Base-by-base conservation (phyloP, 2,797 vertebrate genomes). In the Melanogrammus aeglefinus region DNA sequence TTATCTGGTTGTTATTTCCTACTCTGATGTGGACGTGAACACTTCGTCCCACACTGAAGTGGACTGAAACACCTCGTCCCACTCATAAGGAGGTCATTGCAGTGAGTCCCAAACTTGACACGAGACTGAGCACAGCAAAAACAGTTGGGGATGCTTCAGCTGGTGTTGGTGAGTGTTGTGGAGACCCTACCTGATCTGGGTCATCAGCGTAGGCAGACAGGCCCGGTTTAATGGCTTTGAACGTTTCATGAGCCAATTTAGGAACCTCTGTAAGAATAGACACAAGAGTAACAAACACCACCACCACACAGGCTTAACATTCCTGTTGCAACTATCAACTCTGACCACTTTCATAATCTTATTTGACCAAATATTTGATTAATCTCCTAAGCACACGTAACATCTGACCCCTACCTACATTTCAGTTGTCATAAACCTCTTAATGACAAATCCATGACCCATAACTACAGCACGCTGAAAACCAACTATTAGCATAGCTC, bases 201-300 rank as follows among this genome's bases (percentile, higher is more conserved):
- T 97, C 94, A 70, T 98, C 97, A 0, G 96, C 96, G 21, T 97
- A 99, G 0, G 96, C 94, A 21, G 98, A 99, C 3, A 99, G 95
- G 29, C 97, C 98, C 0, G 98, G 98, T 83, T 96, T 94, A 88
- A 99, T 93, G 38, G 96, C 96, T 88, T 84, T 95, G 90, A 99
- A 99, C 0, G 94, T 96, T 89, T 98, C 97, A 0, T 94, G 93
- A 75, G 91, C 91, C 88, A 99, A 91, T 79, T 85, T 94, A 13
- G 95, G 97, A 87, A 92, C 90, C 78, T 91, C 97, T 98, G 90
- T 77, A 78, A 80, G 74, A 92, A 57, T 66, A 51, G 71, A 71
- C 39, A 74, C 21, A 33, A 6, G 70, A 24, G 36, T 73, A 3
- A 36, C 33, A 9, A 38, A 36, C 16, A 73, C 72, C 14, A 73